phyloP scores from a whole-genome alignment of 1,140 invertebrate species.

The Drosophila bifasciata region DNA sequence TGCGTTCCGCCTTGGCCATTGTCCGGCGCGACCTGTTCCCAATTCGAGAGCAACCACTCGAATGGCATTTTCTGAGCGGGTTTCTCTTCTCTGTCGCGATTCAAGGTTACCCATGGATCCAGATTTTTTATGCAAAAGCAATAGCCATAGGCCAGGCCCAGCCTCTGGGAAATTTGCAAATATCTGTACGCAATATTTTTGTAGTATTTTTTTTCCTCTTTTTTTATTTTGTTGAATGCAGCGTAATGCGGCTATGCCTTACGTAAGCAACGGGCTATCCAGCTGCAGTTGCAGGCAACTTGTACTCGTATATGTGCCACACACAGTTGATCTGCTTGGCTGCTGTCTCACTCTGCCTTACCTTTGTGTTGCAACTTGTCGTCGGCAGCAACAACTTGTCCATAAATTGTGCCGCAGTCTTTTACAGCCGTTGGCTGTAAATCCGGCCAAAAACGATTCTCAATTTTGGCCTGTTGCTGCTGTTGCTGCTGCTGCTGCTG shows the following conservation, averaged over 20 bases:
- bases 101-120: slow-evolving; percentile 39
- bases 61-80: background rate
- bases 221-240: slow-evolving; percentile 21
- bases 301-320: slow-evolving; percentile 48
- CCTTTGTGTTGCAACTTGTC: slow-evolving; percentile 64
- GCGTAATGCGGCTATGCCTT: slow-evolving; percentile 61
- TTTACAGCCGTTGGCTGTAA: slow-evolving; percentile 38
- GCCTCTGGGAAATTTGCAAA: slow-evolving; percentile 40
- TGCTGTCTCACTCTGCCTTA: slow-evolving; percentile 31
- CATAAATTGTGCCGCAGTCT: slow-evolving; percentile 47
- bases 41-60: slow-evolving; percentile 9
- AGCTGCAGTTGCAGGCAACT: slow-evolving; percentile 52
- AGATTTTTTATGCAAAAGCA: slow-evolving; percentile 49
- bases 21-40: slow-evolving; percentile 11
- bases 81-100: slow-evolving; percentile 5
- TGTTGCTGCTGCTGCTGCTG: slow-evolving; percentile 11
- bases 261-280: slow-evolving; percentile 64
- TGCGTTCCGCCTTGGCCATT: background rate
- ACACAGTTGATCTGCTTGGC: slow-evolving; percentile 31
- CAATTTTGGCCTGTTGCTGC: slow-evolving; percentile 42
- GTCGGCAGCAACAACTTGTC: slow-evolving; percentile 41
- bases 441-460: slow-evolving; percentile 65
- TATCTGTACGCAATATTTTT: slow-evolving; percentile 53
- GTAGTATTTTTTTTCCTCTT: slow-evolving; percentile 20
- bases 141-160: background rate